Evolutionary conservation across 2,888 invertebrate genomes (phyloP).

Genomic region (Plagiodera versicolora): DNA sequence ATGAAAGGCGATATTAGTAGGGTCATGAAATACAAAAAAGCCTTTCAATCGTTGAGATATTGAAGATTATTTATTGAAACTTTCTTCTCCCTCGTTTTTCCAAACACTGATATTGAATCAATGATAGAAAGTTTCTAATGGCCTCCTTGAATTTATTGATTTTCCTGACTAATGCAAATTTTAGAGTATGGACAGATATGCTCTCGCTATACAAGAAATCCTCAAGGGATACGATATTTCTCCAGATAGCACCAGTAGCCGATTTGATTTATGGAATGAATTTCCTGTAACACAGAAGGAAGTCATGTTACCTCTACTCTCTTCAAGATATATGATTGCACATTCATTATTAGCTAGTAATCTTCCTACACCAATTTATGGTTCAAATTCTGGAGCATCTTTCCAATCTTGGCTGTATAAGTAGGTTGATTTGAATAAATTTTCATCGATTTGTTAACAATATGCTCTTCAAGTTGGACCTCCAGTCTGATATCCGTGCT

Average conservation of each 20-base stretch:
- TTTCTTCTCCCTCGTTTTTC: too few relatives aligned
- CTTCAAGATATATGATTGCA: constrained; percentile 63
- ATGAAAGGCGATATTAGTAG: too few relatives aligned
- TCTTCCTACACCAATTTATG: constrained; percentile 60
- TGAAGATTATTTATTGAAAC: too few relatives aligned
- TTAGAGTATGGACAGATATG: constrained; percentile 75
- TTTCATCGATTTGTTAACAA: constrained; percentile 5
- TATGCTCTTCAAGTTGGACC: constrained; percentile 63
- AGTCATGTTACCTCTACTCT: constrained; percentile 74
- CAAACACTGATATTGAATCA: too few relatives aligned
- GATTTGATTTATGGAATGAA: constrained; percentile 69
- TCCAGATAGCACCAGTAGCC: constrained; percentile 58
- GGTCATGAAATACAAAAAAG: too few relatives aligned
- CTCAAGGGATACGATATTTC: constrained; percentile 72
- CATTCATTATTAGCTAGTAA: constrained; percentile 42
- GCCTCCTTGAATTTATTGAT: background rate
- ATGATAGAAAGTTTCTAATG: too few relatives aligned
- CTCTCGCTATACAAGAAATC: constrained; percentile 80
- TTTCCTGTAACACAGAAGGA: constrained; percentile 74
- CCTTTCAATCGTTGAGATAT: too few relatives aligned
- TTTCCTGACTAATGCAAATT: background rate
- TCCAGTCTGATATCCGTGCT: constrained; percentile 68
- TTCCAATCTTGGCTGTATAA: constrained; percentile 76
- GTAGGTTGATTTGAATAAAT: constrained; percentile 50
- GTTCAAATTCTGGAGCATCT: constrained; percentile 67